A percentile compares a stretch with the other conserved stretches of the same genome.
phyloP scores from a whole-genome alignment of 2,113 vertebrate species.

The Pygoscelis antarcticus region DNA sequence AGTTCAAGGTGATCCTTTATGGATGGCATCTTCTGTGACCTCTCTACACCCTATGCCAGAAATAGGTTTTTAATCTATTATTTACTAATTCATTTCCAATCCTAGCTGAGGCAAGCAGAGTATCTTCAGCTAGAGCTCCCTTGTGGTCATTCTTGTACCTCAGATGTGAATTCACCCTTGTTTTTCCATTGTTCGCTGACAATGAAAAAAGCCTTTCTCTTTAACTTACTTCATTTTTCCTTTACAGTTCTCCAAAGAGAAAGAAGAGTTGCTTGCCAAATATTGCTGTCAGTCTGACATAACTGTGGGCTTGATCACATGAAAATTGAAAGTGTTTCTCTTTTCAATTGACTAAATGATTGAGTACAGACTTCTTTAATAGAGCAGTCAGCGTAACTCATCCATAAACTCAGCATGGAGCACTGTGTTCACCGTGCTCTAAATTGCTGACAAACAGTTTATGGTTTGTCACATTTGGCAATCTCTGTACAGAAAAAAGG shows the following conservation, averaged over 20 bases:
- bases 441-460: constrained; percentile 52
- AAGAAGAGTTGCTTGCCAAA: constrained; percentile 15
- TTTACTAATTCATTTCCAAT: neutral
- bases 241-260: neutral
- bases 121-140: neutral
- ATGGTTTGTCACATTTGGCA: constrained; percentile 49
- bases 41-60: neutral
- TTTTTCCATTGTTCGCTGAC: neutral
- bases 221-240: neutral
- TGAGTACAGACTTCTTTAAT: constrained; percentile 23
- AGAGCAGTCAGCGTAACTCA: constrained; percentile 19
- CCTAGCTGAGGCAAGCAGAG: neutral
- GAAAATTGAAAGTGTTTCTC: constrained; percentile 47
- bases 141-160: neutral
- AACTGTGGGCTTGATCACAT: constrained; percentile 4
- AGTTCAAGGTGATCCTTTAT: neutral
- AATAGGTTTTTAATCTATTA: neutral
- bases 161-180: neutral
- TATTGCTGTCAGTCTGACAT: neutral
- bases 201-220: neutral
- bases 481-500: neutral
- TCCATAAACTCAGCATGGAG: constrained; percentile 26
- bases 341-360: constrained; percentile 49
- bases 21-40: neutral
- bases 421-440: neutral